Conservation (phyloP, 2,113 vertebrate genomes). For the Pangasianodon hypophthalmus region DNA sequence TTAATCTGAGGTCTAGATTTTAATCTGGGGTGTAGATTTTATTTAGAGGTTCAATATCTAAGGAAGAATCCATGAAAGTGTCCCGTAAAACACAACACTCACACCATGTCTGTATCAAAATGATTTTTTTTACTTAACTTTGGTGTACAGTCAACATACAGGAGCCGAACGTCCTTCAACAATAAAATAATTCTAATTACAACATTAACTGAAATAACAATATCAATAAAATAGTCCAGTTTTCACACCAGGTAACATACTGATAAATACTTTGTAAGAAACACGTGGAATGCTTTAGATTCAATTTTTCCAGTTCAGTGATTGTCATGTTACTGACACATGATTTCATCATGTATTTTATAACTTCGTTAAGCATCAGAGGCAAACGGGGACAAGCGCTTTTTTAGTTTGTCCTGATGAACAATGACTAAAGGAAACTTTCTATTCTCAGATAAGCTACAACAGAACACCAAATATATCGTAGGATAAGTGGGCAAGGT, state of each 20-base stretch:
- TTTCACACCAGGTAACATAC: slow-evolving; percentile 59
- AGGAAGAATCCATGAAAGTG: neutral
- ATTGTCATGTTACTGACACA: slow-evolving; percentile 56
- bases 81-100: neutral
- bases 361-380: slow-evolving; percentile 38
- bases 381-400: slow-evolving; percentile 10
- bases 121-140: slow-evolving; percentile 59
- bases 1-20: neutral
- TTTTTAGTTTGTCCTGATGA: slow-evolving; percentile 25
- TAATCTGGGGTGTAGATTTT: neutral
- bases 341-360: slow-evolving; percentile 44
- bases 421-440: slow-evolving; percentile 4
- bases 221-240: slow-evolving; percentile 64
- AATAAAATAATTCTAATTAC: slow-evolving; percentile 66
- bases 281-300: slow-evolving; percentile 56
- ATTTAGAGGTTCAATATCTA: neutral
- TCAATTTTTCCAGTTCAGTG: slow-evolving; percentile 50
- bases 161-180: slow-evolving; percentile 66
- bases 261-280: slow-evolving; percentile 56
- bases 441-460: slow-evolving; percentile 34
- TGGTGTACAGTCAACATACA: slow-evolving; percentile 70
- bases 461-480: slow-evolving; percentile 44
- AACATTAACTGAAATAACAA: slow-evolving; percentile 63
- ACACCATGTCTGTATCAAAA: slow-evolving; percentile 49
- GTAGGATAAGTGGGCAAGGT: slow-evolving; percentile 32